Percentiles rank a stretch among this genome's conserved stretches.
These are phyloP conservation scores for Bryconaethiops microstoma DNA, from an alignment of 2,797 vertebrate species.

Conservation along the genomic window DNA sequence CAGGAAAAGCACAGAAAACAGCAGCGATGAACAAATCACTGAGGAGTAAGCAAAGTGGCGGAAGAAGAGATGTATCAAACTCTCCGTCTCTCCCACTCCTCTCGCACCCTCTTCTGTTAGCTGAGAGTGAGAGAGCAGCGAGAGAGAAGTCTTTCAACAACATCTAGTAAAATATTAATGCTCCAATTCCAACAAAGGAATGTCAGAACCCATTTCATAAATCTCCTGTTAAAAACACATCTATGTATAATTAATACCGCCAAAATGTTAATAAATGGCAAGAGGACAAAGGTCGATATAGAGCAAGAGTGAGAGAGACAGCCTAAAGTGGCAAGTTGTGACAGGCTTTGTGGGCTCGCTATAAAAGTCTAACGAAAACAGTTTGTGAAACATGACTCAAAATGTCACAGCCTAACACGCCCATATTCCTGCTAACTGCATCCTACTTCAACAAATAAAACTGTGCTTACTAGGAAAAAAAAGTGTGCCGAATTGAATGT, in stretches of 20 bases:
- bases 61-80: slow-evolving; percentile 43
- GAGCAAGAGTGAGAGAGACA: slow-evolving; percentile 21
- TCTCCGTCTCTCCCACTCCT: slow-evolving; percentile 27
- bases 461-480: neutral
- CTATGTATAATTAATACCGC: slow-evolving; percentile 73
- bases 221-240: slow-evolving; percentile 63
- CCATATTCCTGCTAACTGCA: slow-evolving; percentile 17
- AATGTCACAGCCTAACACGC: slow-evolving; percentile 24
- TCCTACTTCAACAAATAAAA: slow-evolving; percentile 16
- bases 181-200: slow-evolving; percentile 73
- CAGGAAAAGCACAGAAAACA: slow-evolving; percentile 42
- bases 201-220: slow-evolving; percentile 63
- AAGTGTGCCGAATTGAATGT: slow-evolving; percentile 8
- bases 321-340: slow-evolving; percentile 44
- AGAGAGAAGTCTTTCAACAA: slow-evolving; percentile 65
- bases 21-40: slow-evolving; percentile 37
- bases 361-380: slow-evolving; percentile 32
- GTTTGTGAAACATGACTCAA: slow-evolving; percentile 42
- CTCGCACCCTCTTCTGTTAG: neutral
- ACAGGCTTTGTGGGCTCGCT: slow-evolving; percentile 29
- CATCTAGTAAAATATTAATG: slow-evolving; percentile 78
- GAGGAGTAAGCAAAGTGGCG: slow-evolving; percentile 47
- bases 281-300: slow-evolving; percentile 51
- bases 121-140: slow-evolving; percentile 29
- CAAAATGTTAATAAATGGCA: slow-evolving; percentile 72